Evolutionary conservation across 2,888 invertebrate species (phyloP), one percentile per base, ranked within the genome.

Genomic region (Clanis bilineata): DNA sequence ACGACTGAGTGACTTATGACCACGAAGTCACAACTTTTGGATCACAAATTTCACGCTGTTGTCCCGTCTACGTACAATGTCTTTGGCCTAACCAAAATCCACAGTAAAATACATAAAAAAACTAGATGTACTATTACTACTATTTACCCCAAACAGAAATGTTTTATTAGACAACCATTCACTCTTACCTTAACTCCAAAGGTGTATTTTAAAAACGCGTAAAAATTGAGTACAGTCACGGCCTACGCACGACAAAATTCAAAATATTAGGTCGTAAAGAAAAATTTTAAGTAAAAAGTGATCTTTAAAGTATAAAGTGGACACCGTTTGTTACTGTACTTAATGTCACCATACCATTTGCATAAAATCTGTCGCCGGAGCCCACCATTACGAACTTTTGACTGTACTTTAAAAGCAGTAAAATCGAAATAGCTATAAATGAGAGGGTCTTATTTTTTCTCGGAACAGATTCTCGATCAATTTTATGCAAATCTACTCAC

Each of bases 341-440:
- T 86, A 84, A 85, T 78, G 79, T 76, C 79, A 80, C 81, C 73
- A 80, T 82, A 74, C 70, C 75, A 90, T 90, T 90, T 90, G 85
- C 91, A 91, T 90, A 89, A 90, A 89, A 86, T 82, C 82, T 76
- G 79, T 77, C 77, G 80, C 72, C 74, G 68, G 70, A 69, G 70
- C 72, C 77, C 77, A 76, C 76, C 77, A 73, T 77, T 77, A 80
- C 76, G 83, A 90, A 89, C 83, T 90, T 88, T 83, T 79, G 79
- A 76, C 77, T 80, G 77, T 82, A 80, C 86, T 83, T 79, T 78
- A 86, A 77, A 85, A 87, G 86, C 78, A 82, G 87, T 90, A 86
- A 89, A 87, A 87, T 86, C 84, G 74, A 77, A 88, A 90, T 81
- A 82, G 77, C 83, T 71, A 88, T 88, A 87, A 90, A 89, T 83